Conservation (phyloP, 35 echinoderm and acorn worm genomes). For the Ophiothrix spiculata region DNA sequence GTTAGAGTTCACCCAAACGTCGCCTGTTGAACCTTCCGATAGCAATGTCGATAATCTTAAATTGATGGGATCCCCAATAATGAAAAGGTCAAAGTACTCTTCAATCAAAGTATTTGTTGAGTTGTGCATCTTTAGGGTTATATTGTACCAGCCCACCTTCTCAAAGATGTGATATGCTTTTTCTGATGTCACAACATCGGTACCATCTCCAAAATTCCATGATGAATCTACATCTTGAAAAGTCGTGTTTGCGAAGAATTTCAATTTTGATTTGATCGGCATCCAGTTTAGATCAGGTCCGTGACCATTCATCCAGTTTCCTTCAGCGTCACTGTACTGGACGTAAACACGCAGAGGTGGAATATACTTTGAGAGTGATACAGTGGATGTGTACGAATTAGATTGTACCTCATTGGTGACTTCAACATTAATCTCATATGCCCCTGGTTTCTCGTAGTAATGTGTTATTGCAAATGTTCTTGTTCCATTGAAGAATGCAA, state of each 20-base stretch:
- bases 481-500: background rate
- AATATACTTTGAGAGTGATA: background rate
- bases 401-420: conserved; percentile 32
- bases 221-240: background rate
- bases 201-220: conserved; percentile 15
- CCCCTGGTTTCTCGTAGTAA: conserved; percentile 29
- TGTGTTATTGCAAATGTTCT: conserved; percentile 4
- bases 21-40: background rate
- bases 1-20: background rate
- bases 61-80: background rate
- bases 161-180: background rate
- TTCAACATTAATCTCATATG: background rate
- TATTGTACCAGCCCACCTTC: background rate
- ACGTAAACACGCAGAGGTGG: background rate
- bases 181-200: background rate
- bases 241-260: conserved; percentile 9
- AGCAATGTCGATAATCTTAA: background rate
- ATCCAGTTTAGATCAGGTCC: conserved; percentile 32
- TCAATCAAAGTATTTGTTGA: background rate
- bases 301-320: background rate
- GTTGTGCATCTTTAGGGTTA: background rate
- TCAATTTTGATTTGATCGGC: background rate
- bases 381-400: background rate
- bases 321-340: background rate
- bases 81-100: conserved; percentile 5